Base-by-base conservation (phyloP, 2,113 vertebrate species). In the Caretta caretta region DNA sequence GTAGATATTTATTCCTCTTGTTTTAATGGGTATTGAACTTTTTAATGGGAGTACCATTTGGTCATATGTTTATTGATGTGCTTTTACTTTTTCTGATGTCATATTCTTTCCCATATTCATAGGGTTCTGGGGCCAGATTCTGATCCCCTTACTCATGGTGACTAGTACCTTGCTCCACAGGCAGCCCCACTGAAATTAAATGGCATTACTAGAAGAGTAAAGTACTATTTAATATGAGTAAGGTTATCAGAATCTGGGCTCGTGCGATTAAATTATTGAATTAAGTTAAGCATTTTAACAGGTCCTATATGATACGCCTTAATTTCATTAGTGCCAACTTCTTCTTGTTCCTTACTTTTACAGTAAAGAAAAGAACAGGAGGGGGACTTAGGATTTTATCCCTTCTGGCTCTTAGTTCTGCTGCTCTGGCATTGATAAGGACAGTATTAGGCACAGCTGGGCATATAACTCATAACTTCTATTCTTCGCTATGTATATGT, bases 11-110 rank as follows among this genome's bases (percentile, higher is more conserved):
- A 53, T 25, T 80, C 53, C 46, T 76, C 49, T 76, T 82, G 78
- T n/a, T 16, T 17, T 84, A 94, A 95, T 94, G 80, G 72, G 14
- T 93, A 96, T 95, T 78, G 94, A 97, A 62, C 56, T 62, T 86
- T 86, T 83, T 84, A 59, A 90, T 8, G 51, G 0, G 0, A 93
- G 85, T 51, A 57, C n/a, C 42, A 84, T 87, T 84, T 87, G 48
- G 86, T 56, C 62, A 0, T 0, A 56, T 25, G 12, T 51, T 83
- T 84, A 86, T 51, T 84, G 92, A 84, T 83, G 86, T 4, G 9
- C 59, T 87, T 86, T 69, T 51, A 54, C 62, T 49, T 83, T 90
- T 93, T 80, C 56, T 90, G 4, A 59, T 25, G 9, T 2, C 81
- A 91, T 20, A 25, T 59, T 24, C 59, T 78, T 46, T 35, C 20